Conservation (phyloP, 2,797 vertebrate species). For the Avahi laniger region DNA sequence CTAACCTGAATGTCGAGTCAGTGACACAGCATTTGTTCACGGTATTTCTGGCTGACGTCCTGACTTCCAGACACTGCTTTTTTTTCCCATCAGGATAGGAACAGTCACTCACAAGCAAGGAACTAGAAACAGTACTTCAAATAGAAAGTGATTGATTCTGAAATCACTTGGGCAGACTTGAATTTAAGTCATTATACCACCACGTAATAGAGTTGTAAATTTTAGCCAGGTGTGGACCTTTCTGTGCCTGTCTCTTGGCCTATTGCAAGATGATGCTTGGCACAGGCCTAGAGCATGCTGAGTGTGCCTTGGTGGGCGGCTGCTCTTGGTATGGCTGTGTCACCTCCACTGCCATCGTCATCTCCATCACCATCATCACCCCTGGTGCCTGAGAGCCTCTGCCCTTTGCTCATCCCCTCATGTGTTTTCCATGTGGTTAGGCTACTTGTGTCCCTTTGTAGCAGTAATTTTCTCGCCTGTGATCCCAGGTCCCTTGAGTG, state of each 20-base stretch:
- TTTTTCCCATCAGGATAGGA: neutral
- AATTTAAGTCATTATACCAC: neutral
- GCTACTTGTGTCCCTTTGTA: neutral
- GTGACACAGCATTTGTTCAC: neutral
- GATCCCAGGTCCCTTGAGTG: neutral
- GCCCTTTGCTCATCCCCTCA: neutral
- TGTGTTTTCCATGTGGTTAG: neutral
- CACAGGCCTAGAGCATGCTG: neutral
- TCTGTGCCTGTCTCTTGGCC: rapidly evolving
- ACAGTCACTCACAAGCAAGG: neutral
- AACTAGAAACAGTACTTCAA: neutral
- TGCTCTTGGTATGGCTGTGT: neutral
- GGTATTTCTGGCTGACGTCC: neutral
- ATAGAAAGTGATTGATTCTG: neutral
- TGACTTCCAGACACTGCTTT: neutral
- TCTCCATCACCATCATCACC: rapidly evolving
- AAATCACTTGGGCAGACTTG: neutral
- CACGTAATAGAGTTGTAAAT: neutral
- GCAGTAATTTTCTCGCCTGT: neutral
- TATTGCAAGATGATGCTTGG: too few relatives aligned
- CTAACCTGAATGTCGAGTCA: neutral
- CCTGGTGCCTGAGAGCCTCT: too few relatives aligned
- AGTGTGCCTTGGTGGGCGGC: rapidly evolving
- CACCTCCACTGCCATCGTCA: neutral
- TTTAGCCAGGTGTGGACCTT: neutral